phyloP scores from a whole-genome alignment of 2,797 vertebrate species.

The Syngnathus rostellatus region DNA sequence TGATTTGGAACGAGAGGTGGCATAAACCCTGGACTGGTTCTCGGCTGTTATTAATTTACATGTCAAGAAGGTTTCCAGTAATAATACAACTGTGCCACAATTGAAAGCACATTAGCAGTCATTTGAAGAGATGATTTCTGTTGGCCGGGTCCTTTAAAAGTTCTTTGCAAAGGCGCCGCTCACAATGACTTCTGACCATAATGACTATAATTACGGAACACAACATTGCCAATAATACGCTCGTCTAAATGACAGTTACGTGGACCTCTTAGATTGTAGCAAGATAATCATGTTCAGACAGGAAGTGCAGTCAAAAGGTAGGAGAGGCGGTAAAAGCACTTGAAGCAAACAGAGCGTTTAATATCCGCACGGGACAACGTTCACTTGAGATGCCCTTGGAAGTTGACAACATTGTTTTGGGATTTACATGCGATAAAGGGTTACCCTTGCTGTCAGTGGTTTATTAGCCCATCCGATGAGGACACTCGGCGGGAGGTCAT shows the following conservation, averaged over 20 bases:
- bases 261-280: slow-evolving; percentile 39
- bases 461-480: slow-evolving; percentile 47
- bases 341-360: slow-evolving; percentile 21
- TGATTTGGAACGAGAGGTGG: not conserved
- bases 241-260: slow-evolving; percentile 44
- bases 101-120: slow-evolving; percentile 21
- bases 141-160: slow-evolving; percentile 29
- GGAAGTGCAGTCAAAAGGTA: slow-evolving; percentile 15
- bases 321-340: slow-evolving; percentile 18
- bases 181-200: slow-evolving; percentile 45
- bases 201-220: slow-evolving; percentile 51
- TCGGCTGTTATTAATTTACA: not conserved
- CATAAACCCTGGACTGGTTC: not conserved
- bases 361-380: slow-evolving; percentile 2
- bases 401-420: slow-evolving; percentile 10
- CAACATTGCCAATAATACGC: slow-evolving; percentile 35
- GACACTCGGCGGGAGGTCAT: slow-evolving; percentile 42
- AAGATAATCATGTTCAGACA: slow-evolving; percentile 32
- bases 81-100: slow-evolving; percentile 27
- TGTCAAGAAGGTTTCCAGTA: slow-evolving; percentile 11
- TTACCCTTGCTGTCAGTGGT: slow-evolving; percentile 50
- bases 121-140: slow-evolving; percentile 17
- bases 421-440: slow-evolving; percentile 19
- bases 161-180: slow-evolving; percentile 40
- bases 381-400: slow-evolving; percentile 2